phyloP scores from a whole-genome alignment of 2,888 invertebrate genomes.

The Monoplex corrugatus region DNA sequence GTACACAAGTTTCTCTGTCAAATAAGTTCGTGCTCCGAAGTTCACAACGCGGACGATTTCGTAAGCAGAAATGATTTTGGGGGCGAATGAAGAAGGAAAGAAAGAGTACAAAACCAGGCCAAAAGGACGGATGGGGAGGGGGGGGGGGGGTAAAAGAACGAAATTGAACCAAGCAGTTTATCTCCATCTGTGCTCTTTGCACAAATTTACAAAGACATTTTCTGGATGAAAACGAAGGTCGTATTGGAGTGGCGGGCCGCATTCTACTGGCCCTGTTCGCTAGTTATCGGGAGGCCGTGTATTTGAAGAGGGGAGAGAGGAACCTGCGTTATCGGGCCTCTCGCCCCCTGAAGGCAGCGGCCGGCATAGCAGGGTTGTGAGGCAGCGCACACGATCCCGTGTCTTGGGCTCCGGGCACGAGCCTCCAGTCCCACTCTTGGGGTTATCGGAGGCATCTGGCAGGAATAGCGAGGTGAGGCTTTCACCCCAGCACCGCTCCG shows the following conservation, averaged over 20 bases:
- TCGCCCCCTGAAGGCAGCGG: background rate
- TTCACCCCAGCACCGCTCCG: background rate
- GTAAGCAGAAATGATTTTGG: background rate
- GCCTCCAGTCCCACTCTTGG: background rate
- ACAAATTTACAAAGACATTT: slow-evolving; percentile 6
- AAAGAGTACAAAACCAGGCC: too few species aligned
- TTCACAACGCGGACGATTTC: background rate
- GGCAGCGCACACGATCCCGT: slow-evolving; percentile 21
- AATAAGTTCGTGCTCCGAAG: too few species aligned
- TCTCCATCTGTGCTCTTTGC: background rate
- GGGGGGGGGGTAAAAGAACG: too few species aligned
- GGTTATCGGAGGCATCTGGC: background rate
- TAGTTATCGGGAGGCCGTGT: slow-evolving; percentile 17
- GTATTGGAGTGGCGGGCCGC: background rate
- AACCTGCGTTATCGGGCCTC: slow-evolving; percentile 24
- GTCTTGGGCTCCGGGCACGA: slow-evolving; percentile 19
- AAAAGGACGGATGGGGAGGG: too few species aligned
- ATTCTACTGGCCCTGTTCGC: background rate
- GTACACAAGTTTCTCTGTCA: too few species aligned
- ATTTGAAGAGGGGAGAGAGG: background rate
- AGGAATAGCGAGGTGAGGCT: slow-evolving; percentile 12
- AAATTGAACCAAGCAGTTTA: background rate
- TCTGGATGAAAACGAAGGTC: slow-evolving; percentile 41
- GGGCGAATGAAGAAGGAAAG: background rate
- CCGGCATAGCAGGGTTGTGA: slow-evolving; percentile 26